phyloP scores from a whole-genome alignment of 2,888 invertebrate genomes.

The Orthonychiurus folsomi region DNA sequence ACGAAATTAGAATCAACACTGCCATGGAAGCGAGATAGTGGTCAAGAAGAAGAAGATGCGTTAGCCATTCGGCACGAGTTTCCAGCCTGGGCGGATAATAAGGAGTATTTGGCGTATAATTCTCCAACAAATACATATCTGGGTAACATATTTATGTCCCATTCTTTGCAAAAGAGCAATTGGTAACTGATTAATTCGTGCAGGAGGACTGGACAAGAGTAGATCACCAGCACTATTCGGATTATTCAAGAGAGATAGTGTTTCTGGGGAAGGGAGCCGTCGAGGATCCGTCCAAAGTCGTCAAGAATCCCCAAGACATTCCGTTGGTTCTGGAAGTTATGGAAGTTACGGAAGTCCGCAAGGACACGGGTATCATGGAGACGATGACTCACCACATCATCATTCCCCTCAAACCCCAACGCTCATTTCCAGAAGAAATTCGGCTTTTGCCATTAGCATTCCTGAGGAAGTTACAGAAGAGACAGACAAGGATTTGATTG shows the following conservation, averaged over 20 bases:
- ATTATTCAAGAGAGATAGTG: constrained; percentile 74
- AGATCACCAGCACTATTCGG: constrained; percentile 70
- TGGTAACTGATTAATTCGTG: background rate
- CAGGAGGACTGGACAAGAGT: background rate
- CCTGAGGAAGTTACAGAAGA: constrained; percentile 36
- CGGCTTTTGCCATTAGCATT: constrained; percentile 28
- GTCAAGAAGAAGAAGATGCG: constrained; percentile 51
- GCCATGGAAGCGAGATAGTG: constrained; percentile 73
- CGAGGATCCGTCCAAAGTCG: constrained; percentile 36
- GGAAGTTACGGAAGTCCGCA: background rate
- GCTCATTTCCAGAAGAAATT: constrained; percentile 30
- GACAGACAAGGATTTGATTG: constrained; percentile 34
- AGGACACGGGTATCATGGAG: background rate
- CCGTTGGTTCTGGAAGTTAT: constrained; percentile 32
- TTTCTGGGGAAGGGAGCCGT: constrained; percentile 54
- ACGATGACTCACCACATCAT: constrained; percentile 10
- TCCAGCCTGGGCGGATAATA: constrained; percentile 90
- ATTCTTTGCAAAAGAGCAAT: background rate
- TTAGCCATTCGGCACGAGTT: constrained; percentile 72
- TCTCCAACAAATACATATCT: constrained; percentile 85
- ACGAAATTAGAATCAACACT: constrained; percentile 60
- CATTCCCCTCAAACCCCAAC: constrained; percentile 8
- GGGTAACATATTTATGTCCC: too few species aligned
- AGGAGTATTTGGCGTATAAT: constrained; percentile 82
- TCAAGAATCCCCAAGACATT: constrained; percentile 38